Conservation (phyloP, 1,140 invertebrate genomes). For the Drosophila funebris region DNA sequence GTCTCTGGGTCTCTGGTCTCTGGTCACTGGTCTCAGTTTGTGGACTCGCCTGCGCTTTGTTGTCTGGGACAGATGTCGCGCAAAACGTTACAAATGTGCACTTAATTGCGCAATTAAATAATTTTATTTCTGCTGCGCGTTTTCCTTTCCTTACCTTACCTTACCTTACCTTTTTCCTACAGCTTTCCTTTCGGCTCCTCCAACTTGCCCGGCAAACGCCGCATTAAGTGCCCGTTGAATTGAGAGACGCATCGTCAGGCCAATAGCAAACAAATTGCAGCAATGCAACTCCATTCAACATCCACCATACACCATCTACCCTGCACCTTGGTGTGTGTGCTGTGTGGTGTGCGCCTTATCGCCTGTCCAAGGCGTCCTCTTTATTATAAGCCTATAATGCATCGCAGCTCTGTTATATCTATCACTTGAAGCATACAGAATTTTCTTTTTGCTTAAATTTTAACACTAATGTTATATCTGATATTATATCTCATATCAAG, state of each 20-base stretch:
- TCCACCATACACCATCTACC: neutral
- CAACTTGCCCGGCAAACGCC: neutral
- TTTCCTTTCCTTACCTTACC: constrained; percentile 25
- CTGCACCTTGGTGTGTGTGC: neutral
- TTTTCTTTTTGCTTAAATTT: no score
- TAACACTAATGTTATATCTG: no score
- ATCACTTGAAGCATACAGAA: no score
- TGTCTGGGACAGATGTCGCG: constrained; percentile 80
- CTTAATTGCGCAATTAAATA: constrained; percentile 83
- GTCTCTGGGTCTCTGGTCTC: constrained; percentile 15
- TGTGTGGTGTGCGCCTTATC: constrained; percentile 45
- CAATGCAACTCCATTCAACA: constrained; percentile 32
- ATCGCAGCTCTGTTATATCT: no score
- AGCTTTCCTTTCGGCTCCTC: neutral
- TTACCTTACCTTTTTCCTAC: neutral
- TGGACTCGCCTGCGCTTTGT: constrained; percentile 40
- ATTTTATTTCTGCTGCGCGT: constrained; percentile 74
- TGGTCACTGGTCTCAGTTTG: constrained; percentile 16
- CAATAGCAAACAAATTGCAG: constrained; percentile 74
- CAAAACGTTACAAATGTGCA: constrained; percentile 83
- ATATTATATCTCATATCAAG: no score
- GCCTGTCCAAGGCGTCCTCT: constrained; percentile 51
- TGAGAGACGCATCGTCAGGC: constrained; percentile 13
- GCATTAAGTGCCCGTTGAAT: constrained; percentile 44
- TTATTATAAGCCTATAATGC: no score